Conservation (phyloP, 2,888 invertebrate species). For the Campaea margaritaria region DNA sequence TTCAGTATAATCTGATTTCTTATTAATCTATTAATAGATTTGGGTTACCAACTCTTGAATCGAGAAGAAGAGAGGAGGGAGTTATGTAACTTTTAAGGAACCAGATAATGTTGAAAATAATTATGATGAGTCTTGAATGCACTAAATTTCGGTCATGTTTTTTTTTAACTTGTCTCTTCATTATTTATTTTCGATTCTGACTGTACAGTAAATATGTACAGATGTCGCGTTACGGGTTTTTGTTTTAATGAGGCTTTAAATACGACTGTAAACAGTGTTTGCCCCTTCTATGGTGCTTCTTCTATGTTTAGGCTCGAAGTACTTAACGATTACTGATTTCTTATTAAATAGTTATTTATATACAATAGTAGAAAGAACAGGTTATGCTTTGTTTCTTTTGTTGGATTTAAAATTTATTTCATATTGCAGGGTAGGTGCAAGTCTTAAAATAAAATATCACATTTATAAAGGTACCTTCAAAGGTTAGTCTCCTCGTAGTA, state of each 20-base stretch:
- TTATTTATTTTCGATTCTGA: no score
- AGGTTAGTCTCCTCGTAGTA: neutral
- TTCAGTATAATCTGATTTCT: no score
- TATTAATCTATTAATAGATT: no score
- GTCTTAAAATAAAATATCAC: neutral
- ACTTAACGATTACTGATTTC: slow-evolving; percentile 46
- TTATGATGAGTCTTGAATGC: no score
- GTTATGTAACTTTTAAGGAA: no score
- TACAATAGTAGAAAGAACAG: no score
- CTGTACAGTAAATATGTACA: slow-evolving; percentile 5
- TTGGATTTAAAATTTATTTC: slow-evolving; percentile 1
- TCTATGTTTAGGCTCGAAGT: slow-evolving; percentile 55
- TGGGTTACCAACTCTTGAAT: no score
- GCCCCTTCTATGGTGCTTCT: slow-evolving; percentile 62
- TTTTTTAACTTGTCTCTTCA: no score
- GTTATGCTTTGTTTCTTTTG: neutral
- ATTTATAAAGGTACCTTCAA: neutral
- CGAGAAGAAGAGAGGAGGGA: no score
- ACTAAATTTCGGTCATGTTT: no score
- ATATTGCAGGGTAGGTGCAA: neutral
- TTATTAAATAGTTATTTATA: neutral
- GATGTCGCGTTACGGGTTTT: slow-evolving; percentile 32
- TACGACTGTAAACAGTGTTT: slow-evolving; percentile 45
- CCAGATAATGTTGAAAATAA: no score
- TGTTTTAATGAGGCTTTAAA: slow-evolving; percentile 36